These are phyloP conservation scores for Orchestia grillus DNA, from an alignment of 1,140 invertebrate species.

Conservation along the genomic window DNA sequence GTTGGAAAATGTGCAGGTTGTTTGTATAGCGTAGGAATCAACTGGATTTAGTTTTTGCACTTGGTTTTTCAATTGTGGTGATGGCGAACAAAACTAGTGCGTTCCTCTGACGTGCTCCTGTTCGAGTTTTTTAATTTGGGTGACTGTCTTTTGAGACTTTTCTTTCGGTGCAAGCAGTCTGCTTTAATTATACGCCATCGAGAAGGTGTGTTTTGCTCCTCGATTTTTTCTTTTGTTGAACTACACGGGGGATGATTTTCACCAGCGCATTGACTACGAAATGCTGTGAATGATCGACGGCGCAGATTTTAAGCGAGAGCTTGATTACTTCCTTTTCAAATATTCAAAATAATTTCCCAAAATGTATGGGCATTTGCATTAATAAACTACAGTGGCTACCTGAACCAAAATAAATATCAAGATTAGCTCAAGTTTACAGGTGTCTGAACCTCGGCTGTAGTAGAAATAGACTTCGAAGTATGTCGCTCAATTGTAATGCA, in stretches of 20 bases:
- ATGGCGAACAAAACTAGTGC: not conserved
- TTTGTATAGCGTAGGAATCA: too few species aligned
- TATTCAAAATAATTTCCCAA: not conserved
- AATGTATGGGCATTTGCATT: not conserved
- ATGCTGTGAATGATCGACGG: too few species aligned
- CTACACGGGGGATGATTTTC: too few species aligned
- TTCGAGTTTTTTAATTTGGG: not conserved
- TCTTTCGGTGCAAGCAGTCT: not conserved
- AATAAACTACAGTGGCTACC: not conserved
- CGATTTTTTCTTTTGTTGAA: too few species aligned
- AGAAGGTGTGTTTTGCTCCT: too few species aligned
- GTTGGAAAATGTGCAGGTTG: too few species aligned
- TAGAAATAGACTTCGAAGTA: not conserved
- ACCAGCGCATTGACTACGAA: too few species aligned
- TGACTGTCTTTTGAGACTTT: not conserved
- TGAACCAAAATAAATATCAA: too few species aligned
- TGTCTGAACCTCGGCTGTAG: not conserved
- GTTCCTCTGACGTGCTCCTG: not conserved
- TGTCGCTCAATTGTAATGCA: not conserved
- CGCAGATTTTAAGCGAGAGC: too few species aligned
- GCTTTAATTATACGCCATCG: not conserved
- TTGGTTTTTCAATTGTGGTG: not conserved
- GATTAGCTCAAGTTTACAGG: too few species aligned
- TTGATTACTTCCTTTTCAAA: too few species aligned
- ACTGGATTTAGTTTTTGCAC: too few species aligned